Conservation (phyloP, 1,140 invertebrate species). For the Leptonema lineaticorne region DNA sequence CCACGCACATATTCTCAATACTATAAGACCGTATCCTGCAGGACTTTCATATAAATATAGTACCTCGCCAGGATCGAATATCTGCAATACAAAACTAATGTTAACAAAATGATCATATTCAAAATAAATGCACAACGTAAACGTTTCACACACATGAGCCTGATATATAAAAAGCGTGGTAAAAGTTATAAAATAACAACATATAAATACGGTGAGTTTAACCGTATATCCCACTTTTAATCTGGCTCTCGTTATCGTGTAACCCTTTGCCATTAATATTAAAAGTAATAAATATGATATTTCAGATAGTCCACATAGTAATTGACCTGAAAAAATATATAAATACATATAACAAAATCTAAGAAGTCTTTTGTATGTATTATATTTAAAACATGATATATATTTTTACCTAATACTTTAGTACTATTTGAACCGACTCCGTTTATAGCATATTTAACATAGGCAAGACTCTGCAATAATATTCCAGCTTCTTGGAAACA, state of each 20-base stretch:
- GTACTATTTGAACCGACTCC: conserved; percentile 61
- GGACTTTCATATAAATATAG: conserved; percentile 88
- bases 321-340: conserved; percentile 57
- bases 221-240: conserved; percentile 67
- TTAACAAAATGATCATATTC: neutral
- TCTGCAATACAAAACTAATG: conserved; percentile 51
- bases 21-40: conserved; percentile 81
- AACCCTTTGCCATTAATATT: conserved; percentile 84
- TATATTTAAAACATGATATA: neutral
- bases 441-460: conserved; percentile 69
- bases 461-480: conserved; percentile 64
- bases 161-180: conserved; percentile 77
- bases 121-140: neutral
- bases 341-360: neutral
- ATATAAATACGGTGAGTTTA: conserved; percentile 81
- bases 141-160: conserved; percentile 59
- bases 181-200: conserved; percentile 70
- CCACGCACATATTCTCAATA: conserved; percentile 77
- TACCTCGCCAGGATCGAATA: conserved; percentile 86
- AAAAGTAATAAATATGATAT: conserved; percentile 76
- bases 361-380: neutral
- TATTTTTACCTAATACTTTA: conserved; percentile 61
- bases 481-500: conserved; percentile 66
- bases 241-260: conserved; percentile 82
- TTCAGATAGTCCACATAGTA: conserved; percentile 71